These are phyloP conservation scores for Scyliorhinus canicula DNA, from an alignment of 2,797 vertebrate species.

Conservation along the genomic window DNA sequence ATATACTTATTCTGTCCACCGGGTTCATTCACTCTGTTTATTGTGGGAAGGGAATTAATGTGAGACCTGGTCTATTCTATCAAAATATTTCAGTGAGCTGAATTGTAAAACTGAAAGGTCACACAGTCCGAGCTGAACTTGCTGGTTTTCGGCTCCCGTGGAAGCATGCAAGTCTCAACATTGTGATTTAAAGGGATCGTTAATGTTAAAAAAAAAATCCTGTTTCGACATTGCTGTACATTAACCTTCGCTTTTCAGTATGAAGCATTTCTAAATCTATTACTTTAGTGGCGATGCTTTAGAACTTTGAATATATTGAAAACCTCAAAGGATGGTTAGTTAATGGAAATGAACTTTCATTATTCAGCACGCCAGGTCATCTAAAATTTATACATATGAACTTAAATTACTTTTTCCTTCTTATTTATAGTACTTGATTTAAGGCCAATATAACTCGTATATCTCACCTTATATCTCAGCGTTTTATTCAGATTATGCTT, in stretches of 20 bases:
- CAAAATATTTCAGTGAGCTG: background rate
- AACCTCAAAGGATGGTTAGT: background rate
- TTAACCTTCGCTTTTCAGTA: background rate
- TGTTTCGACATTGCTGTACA: background rate
- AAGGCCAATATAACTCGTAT: no score
- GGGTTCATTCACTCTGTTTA: background rate
- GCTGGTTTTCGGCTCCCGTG: background rate
- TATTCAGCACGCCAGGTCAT: background rate
- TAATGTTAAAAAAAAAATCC: background rate
- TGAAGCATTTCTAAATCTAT: background rate
- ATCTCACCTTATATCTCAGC: background rate
- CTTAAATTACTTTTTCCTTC: background rate
- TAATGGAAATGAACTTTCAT: background rate
- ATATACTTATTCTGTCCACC: background rate
- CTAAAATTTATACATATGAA: background rate
- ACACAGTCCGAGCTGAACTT: background rate
- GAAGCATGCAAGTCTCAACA: background rate
- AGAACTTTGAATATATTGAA: background rate
- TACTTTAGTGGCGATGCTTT: background rate
- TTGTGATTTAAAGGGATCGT: background rate
- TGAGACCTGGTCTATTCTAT: background rate
- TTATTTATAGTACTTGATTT: background rate
- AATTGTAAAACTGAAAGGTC: background rate
- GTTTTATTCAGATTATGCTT: slow-evolving; percentile 13
- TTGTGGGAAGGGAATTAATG: background rate